Evolutionary conservation across 2,888 invertebrate genomes (phyloP).

Genomic region (Uropetala carovei): DNA sequence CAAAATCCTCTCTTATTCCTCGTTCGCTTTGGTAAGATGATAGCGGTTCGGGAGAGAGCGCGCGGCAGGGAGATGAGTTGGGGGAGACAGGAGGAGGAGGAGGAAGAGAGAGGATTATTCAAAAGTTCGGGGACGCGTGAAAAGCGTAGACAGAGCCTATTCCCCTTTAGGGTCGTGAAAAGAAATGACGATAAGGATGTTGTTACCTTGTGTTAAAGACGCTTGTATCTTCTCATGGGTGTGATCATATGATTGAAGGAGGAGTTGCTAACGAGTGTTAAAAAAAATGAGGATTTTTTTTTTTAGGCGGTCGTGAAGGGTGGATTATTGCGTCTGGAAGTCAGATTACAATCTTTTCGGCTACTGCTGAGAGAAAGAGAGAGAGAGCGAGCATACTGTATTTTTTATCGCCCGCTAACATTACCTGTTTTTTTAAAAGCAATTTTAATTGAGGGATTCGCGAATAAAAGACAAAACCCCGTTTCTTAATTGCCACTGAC

Average conservation of each 20-base stretch:
- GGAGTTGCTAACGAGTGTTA: not conserved
- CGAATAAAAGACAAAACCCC: not conserved
- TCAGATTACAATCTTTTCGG: conserved; percentile 18
- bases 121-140: conserved; percentile 8
- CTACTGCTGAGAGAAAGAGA: not conserved
- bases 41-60: not conserved
- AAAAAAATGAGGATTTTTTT: not conserved
- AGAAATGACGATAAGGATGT: not conserved
- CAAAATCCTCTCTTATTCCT: not conserved
- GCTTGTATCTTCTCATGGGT: not conserved
- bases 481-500: too few relatives aligned
- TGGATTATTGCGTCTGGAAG: not conserved
- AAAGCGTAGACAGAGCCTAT: conserved; percentile 13
- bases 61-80: too few relatives aligned
- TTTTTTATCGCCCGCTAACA: not conserved
- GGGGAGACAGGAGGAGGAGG: not conserved
- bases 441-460: not conserved
- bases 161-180: not conserved
- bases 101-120: not conserved
- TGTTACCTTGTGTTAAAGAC: not conserved
- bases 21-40: not conserved
- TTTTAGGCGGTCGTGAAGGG: not conserved
- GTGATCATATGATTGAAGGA: not conserved
- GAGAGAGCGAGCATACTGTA: not conserved
- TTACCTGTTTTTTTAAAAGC: not conserved